phyloP scores from a whole-genome alignment of 1,140 invertebrate genomes.

The Gyrodactylus bullatarudis region DNA sequence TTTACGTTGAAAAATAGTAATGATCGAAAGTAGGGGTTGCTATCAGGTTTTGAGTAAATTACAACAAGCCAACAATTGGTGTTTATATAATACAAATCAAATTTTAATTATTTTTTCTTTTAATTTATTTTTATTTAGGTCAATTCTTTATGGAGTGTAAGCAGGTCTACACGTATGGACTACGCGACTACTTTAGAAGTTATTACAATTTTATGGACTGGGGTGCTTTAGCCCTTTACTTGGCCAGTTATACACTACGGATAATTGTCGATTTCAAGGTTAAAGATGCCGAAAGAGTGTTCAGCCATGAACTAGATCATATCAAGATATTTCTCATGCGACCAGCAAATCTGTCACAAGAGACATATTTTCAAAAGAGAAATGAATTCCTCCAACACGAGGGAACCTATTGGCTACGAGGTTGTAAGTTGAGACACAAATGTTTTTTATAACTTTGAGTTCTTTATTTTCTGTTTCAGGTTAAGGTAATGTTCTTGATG shows the following conservation, averaged over 20 bases:
- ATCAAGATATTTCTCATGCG: neutral
- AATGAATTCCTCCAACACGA: neutral
- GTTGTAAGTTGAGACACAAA: neutral
- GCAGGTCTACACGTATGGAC: conserved; percentile 18
- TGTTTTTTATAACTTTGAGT: no score
- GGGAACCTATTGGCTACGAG: conserved; percentile 3
- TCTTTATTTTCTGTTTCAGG: no score
- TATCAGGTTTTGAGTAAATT: no score
- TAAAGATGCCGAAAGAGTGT: conserved; percentile 8
- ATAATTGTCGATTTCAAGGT: conserved; percentile 12
- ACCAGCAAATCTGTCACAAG: neutral
- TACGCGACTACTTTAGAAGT: conserved; percentile 16
- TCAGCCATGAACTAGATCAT: neutral
- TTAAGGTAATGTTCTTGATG: no score
- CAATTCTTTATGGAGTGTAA: conserved; percentile 20
- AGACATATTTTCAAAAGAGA: neutral
- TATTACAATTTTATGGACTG: conserved; percentile 20
- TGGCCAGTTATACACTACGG: conserved; percentile 17
- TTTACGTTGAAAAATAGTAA: no score
- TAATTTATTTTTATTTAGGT: conserved; percentile 13
- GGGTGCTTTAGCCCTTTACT: conserved; percentile 17
- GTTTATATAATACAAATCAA: no score
- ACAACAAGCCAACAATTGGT: no score
- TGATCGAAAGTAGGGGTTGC: no score
- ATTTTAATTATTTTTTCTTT: no score